These are phyloP conservation scores for Microtus oregoni DNA, from an alignment of 2,113 vertebrate species.

Conservation along the genomic window DNA sequence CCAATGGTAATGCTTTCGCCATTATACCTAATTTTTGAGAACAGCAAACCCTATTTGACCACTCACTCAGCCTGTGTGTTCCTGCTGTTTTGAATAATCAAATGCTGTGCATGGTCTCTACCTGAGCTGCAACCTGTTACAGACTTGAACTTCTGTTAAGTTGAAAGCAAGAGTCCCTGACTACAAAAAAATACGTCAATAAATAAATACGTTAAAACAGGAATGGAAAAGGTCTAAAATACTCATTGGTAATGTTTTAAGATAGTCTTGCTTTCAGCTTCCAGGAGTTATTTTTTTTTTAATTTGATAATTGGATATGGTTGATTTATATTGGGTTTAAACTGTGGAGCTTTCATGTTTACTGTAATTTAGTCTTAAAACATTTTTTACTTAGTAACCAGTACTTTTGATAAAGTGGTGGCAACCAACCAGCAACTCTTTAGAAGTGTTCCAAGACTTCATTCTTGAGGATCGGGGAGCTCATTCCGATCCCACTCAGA, in stretches of 20 bases:
- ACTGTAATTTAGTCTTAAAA: slow-evolving; percentile 97
- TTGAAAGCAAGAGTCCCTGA: slow-evolving; percentile 89
- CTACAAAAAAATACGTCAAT: slow-evolving; percentile 71
- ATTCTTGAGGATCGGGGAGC: slow-evolving; percentile 86
- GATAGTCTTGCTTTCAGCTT: slow-evolving; percentile 92
- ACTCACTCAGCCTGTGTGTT: slow-evolving; percentile 92
- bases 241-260: slow-evolving; percentile 79
- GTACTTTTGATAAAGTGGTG: slow-evolving; percentile 94
- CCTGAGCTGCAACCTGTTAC: slow-evolving; percentile 91
- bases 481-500: slow-evolving; percentile 83
- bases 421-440: slow-evolving; percentile 92
- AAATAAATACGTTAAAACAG: neutral
- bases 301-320: slow-evolving; percentile 91
- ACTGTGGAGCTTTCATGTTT: slow-evolving; percentile 95
- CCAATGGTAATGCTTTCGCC: slow-evolving; percentile 89
- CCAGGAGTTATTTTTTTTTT: slow-evolving; percentile 89
- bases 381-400: slow-evolving; percentile 92
- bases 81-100: slow-evolving; percentile 92
- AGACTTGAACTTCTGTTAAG: slow-evolving; percentile 81
- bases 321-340: slow-evolving; percentile 93
- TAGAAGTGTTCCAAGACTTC: slow-evolving; percentile 88
- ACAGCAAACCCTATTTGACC: slow-evolving; percentile 91
- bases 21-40: slow-evolving; percentile 90
- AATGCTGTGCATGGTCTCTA: slow-evolving; percentile 92
- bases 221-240: slow-evolving; percentile 80